Evolutionary conservation across 1,140 invertebrate genomes (phyloP).

Genomic region (Metopolophium dirhodum): DNA sequence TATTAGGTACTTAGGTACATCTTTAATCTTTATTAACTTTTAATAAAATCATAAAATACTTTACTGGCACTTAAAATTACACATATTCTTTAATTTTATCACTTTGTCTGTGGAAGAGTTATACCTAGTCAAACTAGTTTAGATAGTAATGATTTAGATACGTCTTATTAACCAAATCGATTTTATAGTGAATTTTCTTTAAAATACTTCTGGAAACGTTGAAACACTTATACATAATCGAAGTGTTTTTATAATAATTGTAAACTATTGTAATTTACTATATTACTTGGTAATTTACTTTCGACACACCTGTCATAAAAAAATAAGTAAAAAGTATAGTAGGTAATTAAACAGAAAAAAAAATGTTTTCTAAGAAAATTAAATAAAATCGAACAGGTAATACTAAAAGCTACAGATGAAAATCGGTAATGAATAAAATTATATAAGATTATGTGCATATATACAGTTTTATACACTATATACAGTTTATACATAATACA

Average conservation of each 20-base stretch:
- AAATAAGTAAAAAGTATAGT: background rate
- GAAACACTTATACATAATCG: background rate
- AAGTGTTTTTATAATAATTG: background rate
- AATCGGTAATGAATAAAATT: conserved; percentile 16
- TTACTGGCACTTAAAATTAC: background rate
- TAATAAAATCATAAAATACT: background rate
- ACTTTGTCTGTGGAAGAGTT: background rate
- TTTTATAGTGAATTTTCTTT: background rate
- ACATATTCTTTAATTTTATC: background rate
- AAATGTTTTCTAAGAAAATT: background rate
- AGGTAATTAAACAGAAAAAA: background rate
- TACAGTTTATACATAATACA: background rate
- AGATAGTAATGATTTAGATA: background rate
- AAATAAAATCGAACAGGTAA: background rate
- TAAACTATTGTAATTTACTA: background rate
- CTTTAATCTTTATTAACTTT: no score
- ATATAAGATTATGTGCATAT: background rate
- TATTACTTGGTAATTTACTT: background rate
- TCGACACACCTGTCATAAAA: background rate
- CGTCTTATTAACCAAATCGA: background rate
- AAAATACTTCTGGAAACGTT: background rate
- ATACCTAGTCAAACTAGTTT: background rate
- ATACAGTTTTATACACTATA: conserved; percentile 7
- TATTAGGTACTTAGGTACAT: no score
- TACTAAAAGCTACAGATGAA: background rate